Conservation (phyloP, 2,888 invertebrate genomes). For the Morpho achilles region DNA sequence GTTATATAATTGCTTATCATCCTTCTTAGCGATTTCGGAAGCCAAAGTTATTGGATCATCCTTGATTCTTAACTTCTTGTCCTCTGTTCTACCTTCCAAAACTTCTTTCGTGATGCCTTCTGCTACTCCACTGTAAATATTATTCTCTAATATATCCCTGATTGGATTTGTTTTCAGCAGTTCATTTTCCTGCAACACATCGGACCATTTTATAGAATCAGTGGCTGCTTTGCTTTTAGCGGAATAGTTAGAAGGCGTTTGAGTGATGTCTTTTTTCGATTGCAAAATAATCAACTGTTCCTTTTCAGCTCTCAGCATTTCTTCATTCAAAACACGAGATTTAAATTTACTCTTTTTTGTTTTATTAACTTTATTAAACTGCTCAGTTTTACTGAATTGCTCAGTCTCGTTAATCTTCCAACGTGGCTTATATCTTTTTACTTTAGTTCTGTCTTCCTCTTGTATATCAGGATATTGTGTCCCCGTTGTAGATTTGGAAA, state of each 20-base stretch:
- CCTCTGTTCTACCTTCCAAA: conserved; percentile 30
- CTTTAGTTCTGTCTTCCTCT: conserved; percentile 5
- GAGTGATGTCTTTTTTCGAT: conserved; percentile 39
- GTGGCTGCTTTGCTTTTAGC: conserved; percentile 25
- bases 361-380: conserved; percentile 20
- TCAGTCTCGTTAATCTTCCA: conserved; percentile 3
- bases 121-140: conserved; percentile 19
- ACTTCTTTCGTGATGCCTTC: conserved; percentile 31
- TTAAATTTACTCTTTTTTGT: conserved; percentile 22
- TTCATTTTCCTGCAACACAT: conserved; percentile 4
- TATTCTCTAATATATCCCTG: conserved; percentile 19
- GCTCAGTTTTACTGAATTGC: conserved; percentile 9
- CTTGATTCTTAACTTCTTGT: conserved; percentile 28
- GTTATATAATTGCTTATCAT: conserved; percentile 46
- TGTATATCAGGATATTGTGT: conserved; percentile 45
- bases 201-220: conserved; percentile 3
- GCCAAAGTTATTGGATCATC: conserved; percentile 37
- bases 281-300: conserved; percentile 43
- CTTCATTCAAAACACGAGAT: conserved; percentile 27
- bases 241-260: conserved; percentile 45
- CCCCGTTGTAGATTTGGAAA: conserved; percentile 47
- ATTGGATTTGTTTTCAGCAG: conserved; percentile 11
- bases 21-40: conserved; percentile 26
- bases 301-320: conserved; percentile 33
- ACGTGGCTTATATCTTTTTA: conserved; percentile 15